Percentiles rank a stretch among this genome's conserved stretches.
Conservation (phyloP, 2,113 vertebrate species). For the Peromyscus polionotus region DNA sequence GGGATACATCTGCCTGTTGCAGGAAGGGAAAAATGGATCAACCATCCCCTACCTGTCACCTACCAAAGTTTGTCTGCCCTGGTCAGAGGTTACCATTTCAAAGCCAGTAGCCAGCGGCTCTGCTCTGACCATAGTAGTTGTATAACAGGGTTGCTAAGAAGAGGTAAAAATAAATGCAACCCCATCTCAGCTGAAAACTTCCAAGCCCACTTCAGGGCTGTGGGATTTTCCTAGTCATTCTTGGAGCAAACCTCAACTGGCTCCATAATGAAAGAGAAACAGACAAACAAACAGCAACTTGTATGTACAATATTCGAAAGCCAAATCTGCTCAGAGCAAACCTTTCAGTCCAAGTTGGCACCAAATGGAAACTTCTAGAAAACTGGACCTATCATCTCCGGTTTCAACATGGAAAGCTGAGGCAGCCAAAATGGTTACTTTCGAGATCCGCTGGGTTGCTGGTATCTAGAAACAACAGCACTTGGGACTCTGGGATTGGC, state of each 20-base stretch:
- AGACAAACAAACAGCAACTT: neutral
- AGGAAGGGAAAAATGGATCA: neutral
- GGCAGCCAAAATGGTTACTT: neutral
- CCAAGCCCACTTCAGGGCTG: neutral
- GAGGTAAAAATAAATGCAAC: neutral
- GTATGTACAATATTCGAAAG: neutral
- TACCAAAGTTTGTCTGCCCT: neutral
- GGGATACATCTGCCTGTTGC: neutral
- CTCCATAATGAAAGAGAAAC: neutral
- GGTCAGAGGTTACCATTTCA: neutral
- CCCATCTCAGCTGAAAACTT: neutral
- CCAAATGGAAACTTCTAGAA: neutral
- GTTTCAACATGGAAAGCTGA: neutral
- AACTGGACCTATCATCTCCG: neutral
- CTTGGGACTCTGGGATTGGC: neutral
- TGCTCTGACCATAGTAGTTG: neutral
- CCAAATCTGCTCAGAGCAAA: neutral
- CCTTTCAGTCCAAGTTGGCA: neutral
- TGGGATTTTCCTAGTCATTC: neutral
- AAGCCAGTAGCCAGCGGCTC: neutral
- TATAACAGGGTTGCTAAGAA: neutral
- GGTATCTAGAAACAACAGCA: neutral
- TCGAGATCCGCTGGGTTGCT: neutral
- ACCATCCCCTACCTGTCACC: neutral
- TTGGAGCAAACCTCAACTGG: neutral